Evolutionary conservation across 2,888 invertebrate species (phyloP).

Genomic region (Euzetes globulus): DNA sequence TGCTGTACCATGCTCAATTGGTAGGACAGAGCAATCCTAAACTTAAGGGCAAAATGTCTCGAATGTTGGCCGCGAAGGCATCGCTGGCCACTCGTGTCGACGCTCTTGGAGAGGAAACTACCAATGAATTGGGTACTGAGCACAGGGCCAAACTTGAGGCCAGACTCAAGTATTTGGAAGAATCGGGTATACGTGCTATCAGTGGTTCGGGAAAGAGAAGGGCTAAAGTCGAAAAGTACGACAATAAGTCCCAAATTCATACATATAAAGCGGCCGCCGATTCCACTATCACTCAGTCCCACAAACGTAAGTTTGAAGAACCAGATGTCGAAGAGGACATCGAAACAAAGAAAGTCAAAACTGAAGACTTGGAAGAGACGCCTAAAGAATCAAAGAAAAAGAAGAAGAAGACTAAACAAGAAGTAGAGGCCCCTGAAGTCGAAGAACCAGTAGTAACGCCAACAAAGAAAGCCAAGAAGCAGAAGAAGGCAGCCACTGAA

Average conservation of each 20-base stretch:
- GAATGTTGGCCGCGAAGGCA: slow-evolving; percentile 95
- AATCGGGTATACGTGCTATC: slow-evolving; percentile 67
- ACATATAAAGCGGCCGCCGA: slow-evolving; percentile 72
- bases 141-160: slow-evolving; percentile 82
- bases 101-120: slow-evolving; percentile 75
- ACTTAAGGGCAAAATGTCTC: slow-evolving; percentile 78
- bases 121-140: slow-evolving; percentile 74
- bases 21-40: slow-evolving; percentile 81
- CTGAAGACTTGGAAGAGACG: slow-evolving; percentile 46
- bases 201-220: slow-evolving; percentile 71
- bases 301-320: slow-evolving; percentile 40
- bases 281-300: slow-evolving; percentile 59
- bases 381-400: slow-evolving; percentile 14
- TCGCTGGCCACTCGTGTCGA: slow-evolving; percentile 86
- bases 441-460: neutral
- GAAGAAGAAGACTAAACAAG: slow-evolving; percentile 33
- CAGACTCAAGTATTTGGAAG: slow-evolving; percentile 63
- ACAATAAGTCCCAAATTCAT: slow-evolving; percentile 66
- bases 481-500: slow-evolving; percentile 39
- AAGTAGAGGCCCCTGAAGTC: neutral
- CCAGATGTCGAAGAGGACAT: slow-evolving; percentile 38
- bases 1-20: slow-evolving; percentile 91
- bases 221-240: slow-evolving; percentile 59
- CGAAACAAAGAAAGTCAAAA: slow-evolving; percentile 51
- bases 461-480: slow-evolving; percentile 36